phyloP scores from a whole-genome alignment of 2,113 vertebrate species.

The Carassius auratus region DNA sequence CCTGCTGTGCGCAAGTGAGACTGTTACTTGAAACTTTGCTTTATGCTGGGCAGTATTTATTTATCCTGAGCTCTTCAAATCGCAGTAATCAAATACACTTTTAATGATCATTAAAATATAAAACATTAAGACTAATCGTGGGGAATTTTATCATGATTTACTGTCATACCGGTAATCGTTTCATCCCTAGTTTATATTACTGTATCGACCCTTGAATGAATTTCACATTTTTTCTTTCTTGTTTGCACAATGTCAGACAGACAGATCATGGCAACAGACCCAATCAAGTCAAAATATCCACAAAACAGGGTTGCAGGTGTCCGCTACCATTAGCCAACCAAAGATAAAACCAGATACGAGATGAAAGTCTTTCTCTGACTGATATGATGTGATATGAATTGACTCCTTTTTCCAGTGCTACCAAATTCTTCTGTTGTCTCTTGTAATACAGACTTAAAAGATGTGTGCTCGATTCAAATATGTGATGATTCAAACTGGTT shows the following conservation, averaged over 20 bases:
- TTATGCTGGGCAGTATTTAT: no score
- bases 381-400: not conserved
- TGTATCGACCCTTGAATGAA: not conserved
- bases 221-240: not conserved
- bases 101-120: no score
- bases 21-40: no score
- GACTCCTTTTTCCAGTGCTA: not conserved
- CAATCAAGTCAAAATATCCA: conserved; percentile 5
- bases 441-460: conserved; percentile 15
- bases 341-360: conserved; percentile 29
- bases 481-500: no score
- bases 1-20: no score
- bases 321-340: conserved; percentile 36
- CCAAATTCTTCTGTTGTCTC: not conserved
- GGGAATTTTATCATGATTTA: no score
- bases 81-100: not conserved
- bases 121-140: no score
- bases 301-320: conserved; percentile 41
- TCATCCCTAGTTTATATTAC: no score
- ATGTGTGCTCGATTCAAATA: not conserved
- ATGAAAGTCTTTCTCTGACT: conserved; percentile 39
- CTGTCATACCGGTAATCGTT: no score
- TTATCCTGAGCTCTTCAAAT: no score
- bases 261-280: conserved; percentile 24
- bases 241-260: not conserved